Conservation (phyloP, 2,888 invertebrate species). For the Machimus atricapillus region DNA sequence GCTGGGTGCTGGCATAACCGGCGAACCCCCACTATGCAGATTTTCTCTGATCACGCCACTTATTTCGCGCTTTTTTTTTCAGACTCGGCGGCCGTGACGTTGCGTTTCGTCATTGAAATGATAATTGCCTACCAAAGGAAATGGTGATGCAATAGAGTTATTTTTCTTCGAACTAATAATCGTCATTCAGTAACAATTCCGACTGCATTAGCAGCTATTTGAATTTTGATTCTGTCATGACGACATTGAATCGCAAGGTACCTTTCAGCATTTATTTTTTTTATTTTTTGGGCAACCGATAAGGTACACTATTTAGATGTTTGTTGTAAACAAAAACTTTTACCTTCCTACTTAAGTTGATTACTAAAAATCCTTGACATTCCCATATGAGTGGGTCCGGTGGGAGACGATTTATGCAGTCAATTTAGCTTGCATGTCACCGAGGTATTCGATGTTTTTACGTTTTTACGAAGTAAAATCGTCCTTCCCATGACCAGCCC, state of each 20-base stretch:
- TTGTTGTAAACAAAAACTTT: neutral
- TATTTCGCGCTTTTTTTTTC: neutral
- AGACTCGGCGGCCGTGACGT: neutral
- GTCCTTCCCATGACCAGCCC: neutral
- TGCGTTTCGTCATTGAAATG: neutral
- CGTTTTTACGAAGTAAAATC: neutral
- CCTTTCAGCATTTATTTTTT: too few relatives aligned
- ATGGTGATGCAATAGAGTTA: neutral
- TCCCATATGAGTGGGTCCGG: neutral
- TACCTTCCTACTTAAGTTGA: neutral
- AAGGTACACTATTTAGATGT: neutral
- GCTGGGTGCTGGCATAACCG: neutral
- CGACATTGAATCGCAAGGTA: neutral
- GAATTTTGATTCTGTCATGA: neutral
- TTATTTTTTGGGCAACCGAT: too few relatives aligned
- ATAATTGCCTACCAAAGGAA: neutral
- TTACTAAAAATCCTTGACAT: neutral
- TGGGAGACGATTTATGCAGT: neutral
- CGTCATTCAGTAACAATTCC: neutral
- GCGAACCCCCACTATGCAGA: neutral
- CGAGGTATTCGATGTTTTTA: neutral
- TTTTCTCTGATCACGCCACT: neutral
- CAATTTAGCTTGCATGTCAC: neutral
- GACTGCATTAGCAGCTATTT: neutral
- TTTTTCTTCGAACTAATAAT: neutral